These are phyloP conservation scores for Agonum fuliginosum DNA, from an alignment of 2,888 invertebrate species.

Conservation along the genomic window DNA sequence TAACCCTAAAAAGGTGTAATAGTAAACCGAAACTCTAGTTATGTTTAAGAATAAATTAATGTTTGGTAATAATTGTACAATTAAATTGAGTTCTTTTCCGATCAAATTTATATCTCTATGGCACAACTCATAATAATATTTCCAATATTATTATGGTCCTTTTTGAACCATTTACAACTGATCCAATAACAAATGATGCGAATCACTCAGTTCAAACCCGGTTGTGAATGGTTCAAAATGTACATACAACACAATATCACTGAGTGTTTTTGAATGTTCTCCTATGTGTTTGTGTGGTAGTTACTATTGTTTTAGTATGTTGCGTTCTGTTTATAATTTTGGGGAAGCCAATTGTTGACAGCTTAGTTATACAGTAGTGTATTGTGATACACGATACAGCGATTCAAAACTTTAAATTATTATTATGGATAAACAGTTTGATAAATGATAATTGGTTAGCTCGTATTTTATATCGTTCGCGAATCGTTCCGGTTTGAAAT, in stretches of 20 bases:
- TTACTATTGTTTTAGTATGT: conserved; percentile 59
- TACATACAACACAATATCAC: conserved; percentile 58
- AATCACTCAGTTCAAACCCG: background rate
- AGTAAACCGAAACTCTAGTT: too few relatives aligned
- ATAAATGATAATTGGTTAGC: too few relatives aligned
- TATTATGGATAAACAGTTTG: too few relatives aligned
- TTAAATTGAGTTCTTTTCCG: conserved; percentile 45
- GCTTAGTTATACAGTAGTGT: too few relatives aligned
- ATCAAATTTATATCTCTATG: conserved; percentile 4
- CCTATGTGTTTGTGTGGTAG: conserved; percentile 60
- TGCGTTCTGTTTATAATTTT: conserved; percentile 63
- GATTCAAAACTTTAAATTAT: too few relatives aligned
- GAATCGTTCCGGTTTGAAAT: too few relatives aligned
- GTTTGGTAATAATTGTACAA: background rate
- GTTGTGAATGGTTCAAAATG: conserved; percentile 53
- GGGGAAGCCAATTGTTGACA: conserved; percentile 68
- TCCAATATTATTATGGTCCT: conserved; percentile 21
- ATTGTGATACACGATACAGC: too few relatives aligned
- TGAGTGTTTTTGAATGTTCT: conserved; percentile 58
- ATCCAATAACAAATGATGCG: background rate
- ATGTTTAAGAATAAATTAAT: background rate
- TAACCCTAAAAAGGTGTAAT: too few relatives aligned
- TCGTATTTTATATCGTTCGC: too few relatives aligned
- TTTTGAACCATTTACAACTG: conserved; percentile 41
- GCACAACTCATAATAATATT: conserved; percentile 30